phyloP scores from a whole-genome alignment of 2,797 vertebrate genomes.

The Salmo trutta region DNA sequence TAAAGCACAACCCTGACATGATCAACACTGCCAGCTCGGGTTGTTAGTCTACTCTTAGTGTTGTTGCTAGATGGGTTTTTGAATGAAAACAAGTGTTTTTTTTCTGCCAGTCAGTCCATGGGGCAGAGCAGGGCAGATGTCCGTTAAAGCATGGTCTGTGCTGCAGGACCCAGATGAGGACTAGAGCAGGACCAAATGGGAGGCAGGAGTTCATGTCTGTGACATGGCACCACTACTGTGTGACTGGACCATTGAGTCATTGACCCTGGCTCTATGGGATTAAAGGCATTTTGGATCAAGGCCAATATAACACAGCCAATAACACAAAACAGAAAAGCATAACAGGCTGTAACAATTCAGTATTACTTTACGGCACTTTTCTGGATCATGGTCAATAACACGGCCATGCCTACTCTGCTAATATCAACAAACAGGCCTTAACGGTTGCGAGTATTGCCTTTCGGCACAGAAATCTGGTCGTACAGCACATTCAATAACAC shows the following conservation, averaged over 20 bases:
- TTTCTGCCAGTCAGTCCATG: background rate
- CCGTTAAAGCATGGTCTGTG: conserved; percentile 22
- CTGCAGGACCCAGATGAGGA: conserved; percentile 35
- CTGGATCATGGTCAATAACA: too few relatives aligned
- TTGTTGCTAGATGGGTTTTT: conserved; percentile 20
- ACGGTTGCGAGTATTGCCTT: too few relatives aligned
- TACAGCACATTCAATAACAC: too few relatives aligned
- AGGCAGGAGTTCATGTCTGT: background rate
- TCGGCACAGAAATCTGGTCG: too few relatives aligned
- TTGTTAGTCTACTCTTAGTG: background rate
- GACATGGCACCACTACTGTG: background rate
- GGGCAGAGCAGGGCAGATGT: background rate
- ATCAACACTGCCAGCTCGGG: background rate
- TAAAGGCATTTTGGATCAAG: background rate
- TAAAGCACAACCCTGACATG: background rate
- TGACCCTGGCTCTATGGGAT: background rate
- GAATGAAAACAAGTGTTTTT: conserved; percentile 25
- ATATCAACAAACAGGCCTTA: too few relatives aligned
- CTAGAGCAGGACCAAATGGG: background rate
- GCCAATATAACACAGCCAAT: background rate
- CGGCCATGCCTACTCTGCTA: too few relatives aligned
- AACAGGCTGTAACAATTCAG: background rate
- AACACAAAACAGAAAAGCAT: background rate
- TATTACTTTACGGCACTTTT: background rate
- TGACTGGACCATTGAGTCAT: background rate